Percentiles rank a stretch among this genome's conserved stretches.
Evolutionary conservation across 2,888 invertebrate species (phyloP).

Genomic region (Charanyca ferruginea): DNA sequence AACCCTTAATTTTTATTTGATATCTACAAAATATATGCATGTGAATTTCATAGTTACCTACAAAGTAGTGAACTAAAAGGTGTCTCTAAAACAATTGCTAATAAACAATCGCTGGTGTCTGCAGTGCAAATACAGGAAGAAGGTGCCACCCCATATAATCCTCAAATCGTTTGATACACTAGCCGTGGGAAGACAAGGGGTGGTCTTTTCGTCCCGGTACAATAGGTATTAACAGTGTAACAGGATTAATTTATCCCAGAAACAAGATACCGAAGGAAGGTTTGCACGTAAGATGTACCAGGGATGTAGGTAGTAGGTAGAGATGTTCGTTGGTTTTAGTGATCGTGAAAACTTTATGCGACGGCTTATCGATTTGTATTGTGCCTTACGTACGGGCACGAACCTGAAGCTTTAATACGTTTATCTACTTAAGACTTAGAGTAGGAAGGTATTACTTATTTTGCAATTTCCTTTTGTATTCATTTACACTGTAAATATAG

Average conservation of each 20-base stretch:
- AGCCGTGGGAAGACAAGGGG: slow-evolving; percentile 42
- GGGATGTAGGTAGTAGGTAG: slow-evolving; percentile 27
- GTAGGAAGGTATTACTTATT: slow-evolving; percentile 10
- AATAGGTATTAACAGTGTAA: slow-evolving; percentile 50
- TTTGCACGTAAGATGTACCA: slow-evolving; percentile 43
- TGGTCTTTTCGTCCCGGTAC: slow-evolving; percentile 39
- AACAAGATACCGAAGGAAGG: slow-evolving; percentile 45
- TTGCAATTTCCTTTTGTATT: slow-evolving; percentile 11
- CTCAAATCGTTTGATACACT: slow-evolving; percentile 41
- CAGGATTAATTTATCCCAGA: slow-evolving; percentile 52
- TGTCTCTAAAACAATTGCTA: slow-evolving; percentile 6
- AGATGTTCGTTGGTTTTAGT: slow-evolving; percentile 48
- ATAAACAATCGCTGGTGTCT: slow-evolving; percentile 21
- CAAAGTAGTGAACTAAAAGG: slow-evolving; percentile 3
- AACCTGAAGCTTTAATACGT: slow-evolving; percentile 33
- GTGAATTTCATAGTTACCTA: not conserved
- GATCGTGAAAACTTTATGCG: slow-evolving; percentile 58
- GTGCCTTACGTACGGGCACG: slow-evolving; percentile 33
- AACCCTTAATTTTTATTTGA: too few species aligned
- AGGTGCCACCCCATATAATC: slow-evolving; percentile 45
- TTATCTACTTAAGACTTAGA: slow-evolving; percentile 8
- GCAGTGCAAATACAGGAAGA: slow-evolving; percentile 32
- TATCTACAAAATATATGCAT: not conserved
- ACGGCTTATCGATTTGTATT: slow-evolving; percentile 53
- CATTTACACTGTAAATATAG: too few species aligned